phyloP scores from a whole-genome alignment of 2,113 vertebrate species.

The Myanophis thanlyinensis region DNA sequence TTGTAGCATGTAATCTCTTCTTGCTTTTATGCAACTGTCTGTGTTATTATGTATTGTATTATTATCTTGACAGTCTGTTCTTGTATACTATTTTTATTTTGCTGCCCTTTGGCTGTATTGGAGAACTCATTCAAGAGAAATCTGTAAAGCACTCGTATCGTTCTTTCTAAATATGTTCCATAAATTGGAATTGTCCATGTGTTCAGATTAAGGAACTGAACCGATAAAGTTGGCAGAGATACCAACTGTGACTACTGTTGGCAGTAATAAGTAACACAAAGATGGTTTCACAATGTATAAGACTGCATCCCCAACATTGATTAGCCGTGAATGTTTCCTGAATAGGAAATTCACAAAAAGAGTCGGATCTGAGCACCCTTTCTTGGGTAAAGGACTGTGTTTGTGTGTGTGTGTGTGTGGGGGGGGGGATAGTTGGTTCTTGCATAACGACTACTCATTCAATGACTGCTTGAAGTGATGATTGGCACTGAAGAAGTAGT shows the following conservation, averaged over 20 bases:
- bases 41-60: neutral
- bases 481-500: neutral
- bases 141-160: neutral
- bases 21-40: neutral
- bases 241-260: neutral
- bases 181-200: neutral
- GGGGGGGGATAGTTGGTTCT: neutral
- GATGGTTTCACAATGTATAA: neutral
- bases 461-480: neutral
- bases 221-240: neutral
- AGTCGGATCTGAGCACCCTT: neutral
- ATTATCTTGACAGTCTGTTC: neutral
- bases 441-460: neutral
- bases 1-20: neutral
- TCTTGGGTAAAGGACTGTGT: neutral
- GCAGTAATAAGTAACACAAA: neutral
- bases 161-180: neutral
- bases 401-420: no score
- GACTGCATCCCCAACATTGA: neutral
- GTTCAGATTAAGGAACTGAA: neutral
- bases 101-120: neutral
- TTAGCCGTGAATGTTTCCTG: neutral
- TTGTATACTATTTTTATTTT: neutral
- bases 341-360: neutral
- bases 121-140: neutral